Base-by-base conservation (phyloP, 2,797 vertebrate species). In the Cottoperca gobio region DNA sequence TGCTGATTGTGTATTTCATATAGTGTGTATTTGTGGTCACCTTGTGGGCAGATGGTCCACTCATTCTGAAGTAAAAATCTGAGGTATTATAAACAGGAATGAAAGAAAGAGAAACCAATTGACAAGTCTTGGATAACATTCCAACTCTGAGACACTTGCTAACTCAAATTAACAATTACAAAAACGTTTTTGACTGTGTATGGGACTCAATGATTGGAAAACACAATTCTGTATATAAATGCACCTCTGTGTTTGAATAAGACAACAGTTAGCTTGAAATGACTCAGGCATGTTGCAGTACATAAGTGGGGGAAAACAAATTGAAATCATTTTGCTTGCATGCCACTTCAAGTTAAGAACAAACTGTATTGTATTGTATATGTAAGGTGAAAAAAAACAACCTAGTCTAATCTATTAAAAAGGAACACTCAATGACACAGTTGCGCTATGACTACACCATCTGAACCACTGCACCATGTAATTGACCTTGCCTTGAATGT, bases 381-480 rank as follows among this genome's bases (percentile, higher is more conserved):
- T n/a, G n/a, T n/a, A n/a, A n/a, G n/a, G n/a, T n/a, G n/a, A n/a
- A n/a, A n/a, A n/a, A n/a, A n/a, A n/a, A n/a, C n/a, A n/a, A n/a
- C n/a, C n/a, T n/a, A n/a, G n/a, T n/a, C n/a, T n/a, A n/a, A n/a
- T n/a, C n/a, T n/a, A n/a, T 73, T 63, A 61, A 63, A 88, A 78
- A 70, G n/a, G 67, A 76, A 43, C 48, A n/a, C 40, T 53, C 49
- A 50, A 26, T 60, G 54, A 60, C 70, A 72, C 43, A n/a, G 31
- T 70, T 53, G 40, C 14, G 17, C 58, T 64, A n/a, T 17, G 39
- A 74, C 61, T 49, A 31, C 61, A 70, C 54, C 67, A 55, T 79
- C 46, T 70, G 67, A 88, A 72, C 63, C 81, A 82, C 54, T 79
- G 83, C 83, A 73, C 74, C 83, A 63, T 86, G 89, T 89, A 84